Evolutionary conservation across 2,113 vertebrate species (phyloP).

Genomic region (Siphamia tubifer): DNA sequence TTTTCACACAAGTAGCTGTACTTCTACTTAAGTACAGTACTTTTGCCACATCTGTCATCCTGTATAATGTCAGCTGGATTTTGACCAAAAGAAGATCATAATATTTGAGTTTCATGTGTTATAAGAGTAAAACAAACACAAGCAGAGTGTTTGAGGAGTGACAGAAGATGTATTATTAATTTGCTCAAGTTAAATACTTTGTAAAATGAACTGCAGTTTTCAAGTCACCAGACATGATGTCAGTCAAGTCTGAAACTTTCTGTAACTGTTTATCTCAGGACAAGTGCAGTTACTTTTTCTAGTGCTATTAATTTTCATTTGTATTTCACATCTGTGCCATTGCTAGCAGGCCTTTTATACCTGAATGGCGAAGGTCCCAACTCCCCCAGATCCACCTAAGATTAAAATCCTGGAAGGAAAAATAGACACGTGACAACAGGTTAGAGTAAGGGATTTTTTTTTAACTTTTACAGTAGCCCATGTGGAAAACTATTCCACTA

Average conservation of each 20-base stretch:
- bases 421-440: background rate
- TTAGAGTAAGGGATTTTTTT: too few relatives aligned
- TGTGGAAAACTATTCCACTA: too few relatives aligned
- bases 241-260: background rate
- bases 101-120: background rate
- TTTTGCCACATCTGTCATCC: too few relatives aligned
- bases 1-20: too few relatives aligned
- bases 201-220: conserved; percentile 14
- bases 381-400: conserved; percentile 92
- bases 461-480: too few relatives aligned
- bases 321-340: background rate
- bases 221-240: background rate
- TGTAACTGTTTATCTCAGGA: background rate
- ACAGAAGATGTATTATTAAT: conserved; percentile 1
- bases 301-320: background rate
- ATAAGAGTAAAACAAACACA: background rate
- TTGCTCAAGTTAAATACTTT: background rate
- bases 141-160: conserved; percentile 3
- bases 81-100: background rate
- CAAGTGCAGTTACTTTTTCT: background rate
- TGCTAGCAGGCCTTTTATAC: conserved; percentile 60
- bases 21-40: too few relatives aligned
- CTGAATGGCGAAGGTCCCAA: conserved; percentile 96
- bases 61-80: background rate
- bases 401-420: conserved; percentile 85